These are phyloP conservation scores for Microtus pennsylvanicus DNA, from an alignment of 2,113 vertebrate genomes.

Conservation along the genomic window DNA sequence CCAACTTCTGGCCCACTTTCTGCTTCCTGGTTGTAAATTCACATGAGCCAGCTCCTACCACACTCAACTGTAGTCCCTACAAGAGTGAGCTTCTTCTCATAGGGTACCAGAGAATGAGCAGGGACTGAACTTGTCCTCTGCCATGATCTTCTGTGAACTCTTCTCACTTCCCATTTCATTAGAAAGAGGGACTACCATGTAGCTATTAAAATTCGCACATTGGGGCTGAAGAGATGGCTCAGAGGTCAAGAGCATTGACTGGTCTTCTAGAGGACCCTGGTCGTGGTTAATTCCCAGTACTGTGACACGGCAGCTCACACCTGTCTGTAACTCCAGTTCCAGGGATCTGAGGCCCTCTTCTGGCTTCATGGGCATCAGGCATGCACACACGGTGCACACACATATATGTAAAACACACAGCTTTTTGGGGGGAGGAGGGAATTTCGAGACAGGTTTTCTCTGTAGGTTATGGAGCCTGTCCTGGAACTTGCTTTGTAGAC, in stretches of 20 bases:
- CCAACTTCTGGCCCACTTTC: not conserved
- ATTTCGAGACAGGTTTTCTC: too few relatives aligned
- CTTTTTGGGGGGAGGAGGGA: too few relatives aligned
- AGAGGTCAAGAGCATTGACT: not conserved
- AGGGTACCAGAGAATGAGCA: not conserved
- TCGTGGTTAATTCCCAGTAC: not conserved
- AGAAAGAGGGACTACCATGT: not conserved
- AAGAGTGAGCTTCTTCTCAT: not conserved
- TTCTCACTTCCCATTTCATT: slow-evolving; percentile 6
- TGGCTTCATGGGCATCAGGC: not conserved
- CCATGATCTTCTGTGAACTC: not conserved
- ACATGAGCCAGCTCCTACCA: not conserved
- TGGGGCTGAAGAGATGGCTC: not conserved
- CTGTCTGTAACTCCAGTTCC: not conserved
- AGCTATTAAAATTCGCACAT: slow-evolving; percentile 11
- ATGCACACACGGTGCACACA: not conserved
- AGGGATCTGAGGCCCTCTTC: not conserved
- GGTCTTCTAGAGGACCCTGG: not conserved
- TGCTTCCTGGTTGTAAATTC: not conserved
- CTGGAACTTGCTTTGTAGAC: too few relatives aligned
- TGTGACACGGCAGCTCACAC: not conserved
- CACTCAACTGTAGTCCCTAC: not conserved
- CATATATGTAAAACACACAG: not conserved
- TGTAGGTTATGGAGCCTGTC: too few relatives aligned
- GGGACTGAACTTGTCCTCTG: not conserved